phyloP scores from a whole-genome alignment of 2,888 invertebrate genomes.

The Notocelia uddmanniana region DNA sequence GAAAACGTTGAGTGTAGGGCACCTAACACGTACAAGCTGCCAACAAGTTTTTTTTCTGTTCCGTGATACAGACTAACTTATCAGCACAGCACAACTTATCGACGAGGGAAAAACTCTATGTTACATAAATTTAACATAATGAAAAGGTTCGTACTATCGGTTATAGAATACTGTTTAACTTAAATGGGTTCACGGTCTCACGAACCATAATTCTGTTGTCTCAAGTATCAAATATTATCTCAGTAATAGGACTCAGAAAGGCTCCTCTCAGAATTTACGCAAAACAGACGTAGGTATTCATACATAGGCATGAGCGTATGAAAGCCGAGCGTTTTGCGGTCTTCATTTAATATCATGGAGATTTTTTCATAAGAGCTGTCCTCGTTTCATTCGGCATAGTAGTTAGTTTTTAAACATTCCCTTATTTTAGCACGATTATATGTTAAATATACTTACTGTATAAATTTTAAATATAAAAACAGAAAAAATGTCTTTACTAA shows the following conservation, averaged over 20 bases:
- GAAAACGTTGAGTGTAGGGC: too few species aligned
- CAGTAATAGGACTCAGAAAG: slow-evolving; percentile 54
- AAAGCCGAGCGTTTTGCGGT: slow-evolving; percentile 51
- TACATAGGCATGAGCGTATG: slow-evolving; percentile 68
- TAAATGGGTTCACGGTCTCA: background rate
- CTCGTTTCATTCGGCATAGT: slow-evolving; percentile 12
- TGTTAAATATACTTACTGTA: background rate
- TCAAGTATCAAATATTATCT: slow-evolving; percentile 46
- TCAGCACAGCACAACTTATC: background rate
- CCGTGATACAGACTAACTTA: background rate
- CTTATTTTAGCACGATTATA: background rate
- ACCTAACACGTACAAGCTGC: too few species aligned
- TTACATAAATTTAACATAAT: background rate
- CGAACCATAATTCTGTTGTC: slow-evolving; percentile 4
- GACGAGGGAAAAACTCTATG: too few species aligned
- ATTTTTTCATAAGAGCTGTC: slow-evolving; percentile 38
- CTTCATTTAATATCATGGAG: slow-evolving; percentile 50
- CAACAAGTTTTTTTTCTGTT: too few species aligned
- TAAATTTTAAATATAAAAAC: too few species aligned
- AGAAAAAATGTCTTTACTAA: too few species aligned
- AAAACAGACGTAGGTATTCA: slow-evolving; percentile 54
- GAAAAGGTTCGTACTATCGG: background rate
- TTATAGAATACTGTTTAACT: slow-evolving; percentile 6
- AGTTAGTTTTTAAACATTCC: background rate
- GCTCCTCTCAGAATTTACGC: slow-evolving; percentile 59